These are phyloP conservation scores for Epistrophe grossulariae DNA, from an alignment of 2,888 invertebrate genomes.

Conservation along the genomic window DNA sequence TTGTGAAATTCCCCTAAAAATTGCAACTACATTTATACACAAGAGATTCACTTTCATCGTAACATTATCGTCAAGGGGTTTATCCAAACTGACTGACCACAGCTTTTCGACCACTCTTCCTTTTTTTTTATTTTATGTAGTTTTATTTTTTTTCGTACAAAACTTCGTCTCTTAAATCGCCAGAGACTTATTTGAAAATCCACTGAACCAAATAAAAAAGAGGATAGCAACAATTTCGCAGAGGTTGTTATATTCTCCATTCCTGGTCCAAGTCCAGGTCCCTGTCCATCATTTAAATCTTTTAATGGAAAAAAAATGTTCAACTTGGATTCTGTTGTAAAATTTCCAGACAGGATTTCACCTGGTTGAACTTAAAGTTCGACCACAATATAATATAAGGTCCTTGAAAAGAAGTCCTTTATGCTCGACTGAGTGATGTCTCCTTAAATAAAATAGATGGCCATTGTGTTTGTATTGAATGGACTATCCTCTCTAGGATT, in stretches of 20 bases:
- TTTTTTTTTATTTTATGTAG: neutral
- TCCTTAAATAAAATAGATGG: slow-evolving; percentile 36
- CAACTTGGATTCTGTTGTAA: neutral
- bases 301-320: slow-evolving; percentile 3
- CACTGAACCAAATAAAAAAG: slow-evolving; percentile 34
- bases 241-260: neutral
- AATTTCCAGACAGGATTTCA: slow-evolving; percentile 18
- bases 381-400: slow-evolving; percentile 1
- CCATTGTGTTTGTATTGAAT: slow-evolving; percentile 38
- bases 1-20: slow-evolving; percentile 10
- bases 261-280: neutral
- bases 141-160: neutral
- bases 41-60: slow-evolving; percentile 36
- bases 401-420: slow-evolving; percentile 17
- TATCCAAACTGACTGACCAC: slow-evolving; percentile 53
- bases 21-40: slow-evolving; percentile 24
- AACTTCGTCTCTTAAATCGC: slow-evolving; percentile 33
- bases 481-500: neutral
- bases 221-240: slow-evolving; percentile 32
- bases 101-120: neutral
- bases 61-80: slow-evolving; percentile 54
- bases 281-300: slow-evolving; percentile 22
- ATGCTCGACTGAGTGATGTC: slow-evolving; percentile 17
- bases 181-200: slow-evolving; percentile 49
- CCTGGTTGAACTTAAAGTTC: slow-evolving; percentile 30